Evolutionary conservation across 2,797 vertebrate genomes (phyloP), one percentile per base, ranked within the genome.

Genomic region (Urocyon cinereoargenteus): DNA sequence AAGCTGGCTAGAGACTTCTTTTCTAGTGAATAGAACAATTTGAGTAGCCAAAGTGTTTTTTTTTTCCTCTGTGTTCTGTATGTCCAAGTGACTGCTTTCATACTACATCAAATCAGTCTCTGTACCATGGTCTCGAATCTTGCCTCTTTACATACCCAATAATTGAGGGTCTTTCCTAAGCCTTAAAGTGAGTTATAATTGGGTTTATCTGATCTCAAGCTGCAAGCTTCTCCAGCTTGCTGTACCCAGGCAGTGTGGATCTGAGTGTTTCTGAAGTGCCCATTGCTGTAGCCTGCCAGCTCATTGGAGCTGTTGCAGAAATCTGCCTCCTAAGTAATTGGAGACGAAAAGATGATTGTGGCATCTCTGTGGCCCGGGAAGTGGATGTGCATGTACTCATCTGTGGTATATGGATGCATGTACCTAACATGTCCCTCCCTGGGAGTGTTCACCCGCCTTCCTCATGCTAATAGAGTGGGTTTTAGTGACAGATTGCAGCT

Each of bases 261-360:
- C 90, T 84, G 51, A 12, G n/a, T 55, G 40, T 91, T n/a, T 94
- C 49, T 24, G 10, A 51, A 45, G 59, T 51, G 10, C 31, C 64
- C 2, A 0, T 62, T 66, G 34, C 24, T 5, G 0, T 53, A 19
- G 16, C 24, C 70, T 70, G 64, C 28, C 15, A 36, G 49, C 21
- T 0, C 1, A 0, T 1, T 15, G 11, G 66, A 24, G 13, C 0
- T 19, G 2, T 22, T 34, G n/a, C 34, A 15, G 24, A 51, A 13
- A 45, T 21, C 40, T 81, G 5, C 24, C 28, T 92, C 66, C 95
- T 59, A 6, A 55, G 55, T 45, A 57, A 68, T 1, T 34, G 34
- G n/a, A 59, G 45, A 28, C 28, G 55, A 36, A 22, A 26, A 86
- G 45, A 73, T 31, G 59, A 28, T 62, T 51, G 3, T 51, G 14